Percentiles rank a stretch among this genome's conserved stretches.
Conservation (phyloP, 2,113 vertebrate genomes). For the Oncorhynchus kisutch region DNA sequence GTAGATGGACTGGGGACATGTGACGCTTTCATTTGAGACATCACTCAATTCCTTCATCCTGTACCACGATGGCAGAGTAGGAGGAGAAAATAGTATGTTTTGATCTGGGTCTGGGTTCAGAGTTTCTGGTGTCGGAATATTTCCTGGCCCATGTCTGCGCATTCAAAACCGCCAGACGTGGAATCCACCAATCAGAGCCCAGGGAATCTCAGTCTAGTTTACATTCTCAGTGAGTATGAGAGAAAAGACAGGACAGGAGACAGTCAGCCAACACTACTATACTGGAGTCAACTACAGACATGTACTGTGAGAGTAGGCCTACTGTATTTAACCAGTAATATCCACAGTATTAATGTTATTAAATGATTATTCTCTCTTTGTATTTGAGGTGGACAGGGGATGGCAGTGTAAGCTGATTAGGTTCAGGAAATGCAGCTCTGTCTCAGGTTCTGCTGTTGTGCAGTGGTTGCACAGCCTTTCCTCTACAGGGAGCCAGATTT, state of each 20-base stretch:
- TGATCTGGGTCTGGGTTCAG: constrained; percentile 71
- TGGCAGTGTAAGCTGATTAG: too few species aligned
- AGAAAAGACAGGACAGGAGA: not conserved
- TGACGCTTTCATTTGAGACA: too few species aligned
- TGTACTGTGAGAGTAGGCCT: too few species aligned
- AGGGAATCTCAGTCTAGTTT: constrained; percentile 55
- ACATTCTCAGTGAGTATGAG: constrained; percentile 33
- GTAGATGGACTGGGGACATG: too few species aligned
- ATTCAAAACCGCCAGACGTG: constrained; percentile 69
- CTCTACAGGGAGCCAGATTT: too few species aligned
- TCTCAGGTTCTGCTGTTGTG: too few species aligned
- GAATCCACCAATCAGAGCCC: constrained; percentile 61
- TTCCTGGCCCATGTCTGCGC: constrained; percentile 79
- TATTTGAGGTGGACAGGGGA: too few species aligned
- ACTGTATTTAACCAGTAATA: too few species aligned
- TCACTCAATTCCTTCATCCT: not conserved
- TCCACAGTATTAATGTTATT: too few species aligned
- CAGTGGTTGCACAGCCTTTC: too few species aligned
- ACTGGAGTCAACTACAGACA: constrained; percentile 7
- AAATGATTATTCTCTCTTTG: too few species aligned
- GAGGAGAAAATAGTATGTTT: constrained; percentile 59
- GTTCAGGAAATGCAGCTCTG: too few species aligned
- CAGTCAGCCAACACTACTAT: not conserved
- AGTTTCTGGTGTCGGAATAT: constrained; percentile 80
- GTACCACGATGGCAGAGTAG: constrained; percentile 33